phyloP scores from a whole-genome alignment of 2,888 invertebrate species.

The Melitaea athalia region DNA sequence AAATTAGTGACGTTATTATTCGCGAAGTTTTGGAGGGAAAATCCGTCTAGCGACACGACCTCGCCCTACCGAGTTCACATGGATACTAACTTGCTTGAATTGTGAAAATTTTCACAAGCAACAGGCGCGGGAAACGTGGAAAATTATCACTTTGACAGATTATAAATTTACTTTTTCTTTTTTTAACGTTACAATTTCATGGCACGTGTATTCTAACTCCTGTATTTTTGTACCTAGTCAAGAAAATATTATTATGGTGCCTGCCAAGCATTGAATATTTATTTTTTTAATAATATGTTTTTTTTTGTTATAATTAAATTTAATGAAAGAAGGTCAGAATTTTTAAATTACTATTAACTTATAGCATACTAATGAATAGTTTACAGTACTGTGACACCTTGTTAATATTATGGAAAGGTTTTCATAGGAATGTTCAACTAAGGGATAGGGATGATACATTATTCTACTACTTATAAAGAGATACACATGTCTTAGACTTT shows the following conservation, averaged over 20 bases:
- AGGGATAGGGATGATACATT: no score
- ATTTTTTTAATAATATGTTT: no score
- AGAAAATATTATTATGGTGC: not conserved
- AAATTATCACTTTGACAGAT: not conserved
- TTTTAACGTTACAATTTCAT: not conserved
- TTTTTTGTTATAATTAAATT: no score
- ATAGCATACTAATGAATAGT: no score
- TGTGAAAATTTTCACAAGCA: slow-evolving; percentile 9
- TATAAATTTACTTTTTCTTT: not conserved
- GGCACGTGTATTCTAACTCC: not conserved
- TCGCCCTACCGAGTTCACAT: slow-evolving; percentile 24
- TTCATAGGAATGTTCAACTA: no score
- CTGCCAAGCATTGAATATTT: no score
- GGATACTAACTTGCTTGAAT: slow-evolving; percentile 37
- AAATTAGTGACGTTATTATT: not conserved
- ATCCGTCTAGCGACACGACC: slow-evolving; percentile 31
- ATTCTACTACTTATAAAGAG: no score
- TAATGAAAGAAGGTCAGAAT: no score
- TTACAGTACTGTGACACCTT: no score
- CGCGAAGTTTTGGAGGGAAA: slow-evolving; percentile 38
- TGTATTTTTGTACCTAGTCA: not conserved
- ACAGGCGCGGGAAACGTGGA: slow-evolving; percentile 1
- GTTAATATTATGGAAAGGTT: no score
- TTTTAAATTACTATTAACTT: no score
- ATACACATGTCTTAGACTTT: no score